Base-by-base conservation (phyloP, 2,888 invertebrate species). In the Chouioia cunea region DNA sequence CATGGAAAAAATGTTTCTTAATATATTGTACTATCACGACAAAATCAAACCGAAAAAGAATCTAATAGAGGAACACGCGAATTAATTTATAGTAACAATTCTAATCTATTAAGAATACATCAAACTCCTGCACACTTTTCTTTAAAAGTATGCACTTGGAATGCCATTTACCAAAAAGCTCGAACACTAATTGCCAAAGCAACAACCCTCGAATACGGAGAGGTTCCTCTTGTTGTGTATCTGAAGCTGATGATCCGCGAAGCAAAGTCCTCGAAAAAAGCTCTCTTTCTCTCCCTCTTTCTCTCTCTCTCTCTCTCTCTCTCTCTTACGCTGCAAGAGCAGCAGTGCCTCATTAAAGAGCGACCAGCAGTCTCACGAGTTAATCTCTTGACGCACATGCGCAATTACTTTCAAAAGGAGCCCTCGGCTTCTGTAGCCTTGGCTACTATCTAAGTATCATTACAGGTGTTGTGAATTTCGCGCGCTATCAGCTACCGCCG, bases 401-500 rank as follows among this genome's bases (percentile, higher is more conserved):
- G 73, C 71, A 75, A 74, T 75, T 75, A 76, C 73, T 74, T 76
- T 77, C 74, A 52, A 65, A 66, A 36, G 36, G 36, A 36, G 58
- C 64, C 60, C 63, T 56, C 70, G 53, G 43, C 57, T 53, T 47
- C 54, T 65, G 4, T 56, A 23, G 16, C 54, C 47, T 36, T 36
- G 46, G 69, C 73, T 73, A 74, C 73, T 12, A 20, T 70, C 71
- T 72, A 72, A 69, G 67, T 66, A 36, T 36, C 36, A 36, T 36
- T 36, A 36, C 36, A 10, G 10, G 36, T 10, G 36, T 12, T 36
- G 36, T 36, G 36, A 36, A 36, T 36, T 36, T 52, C 63, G 63
- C 53, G 46, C 44, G 52, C 62, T 43, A 62, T 62, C 48, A 50
- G 36, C 23, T 48, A 16, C 20, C 43, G 14, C 43, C 22, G 52